Conservation (phyloP, 2,113 vertebrate genomes). For the Manacus vitellinus region DNA sequence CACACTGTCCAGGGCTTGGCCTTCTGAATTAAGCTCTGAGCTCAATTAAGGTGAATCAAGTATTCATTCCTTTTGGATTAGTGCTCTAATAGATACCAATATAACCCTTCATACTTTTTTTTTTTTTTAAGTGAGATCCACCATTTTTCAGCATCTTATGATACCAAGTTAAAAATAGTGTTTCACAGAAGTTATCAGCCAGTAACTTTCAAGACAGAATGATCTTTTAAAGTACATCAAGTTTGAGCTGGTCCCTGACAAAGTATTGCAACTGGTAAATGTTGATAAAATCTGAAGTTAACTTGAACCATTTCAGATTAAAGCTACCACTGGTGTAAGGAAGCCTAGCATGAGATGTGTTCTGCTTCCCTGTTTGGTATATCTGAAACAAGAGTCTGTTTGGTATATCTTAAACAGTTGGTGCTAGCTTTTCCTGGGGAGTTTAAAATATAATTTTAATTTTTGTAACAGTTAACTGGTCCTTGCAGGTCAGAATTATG, state of each 20-base stretch:
- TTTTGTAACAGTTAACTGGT: neutral
- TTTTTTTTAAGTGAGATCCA: too few relatives aligned
- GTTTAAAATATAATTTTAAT: neutral
- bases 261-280: neutral
- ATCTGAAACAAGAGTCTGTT: neutral
- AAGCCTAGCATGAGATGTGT: neutral
- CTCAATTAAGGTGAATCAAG: neutral
- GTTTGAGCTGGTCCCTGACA: neutral
- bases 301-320: neutral
- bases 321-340: neutral
- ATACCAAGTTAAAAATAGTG: neutral
- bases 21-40: neutral
- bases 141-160: neutral
- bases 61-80: neutral
- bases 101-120: too few relatives aligned
- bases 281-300: neutral
- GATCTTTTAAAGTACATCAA: neutral
- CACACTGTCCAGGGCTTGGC: neutral
- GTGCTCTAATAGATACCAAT: neutral
- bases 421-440: neutral
- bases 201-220: neutral
- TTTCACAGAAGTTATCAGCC: neutral
- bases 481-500: neutral
- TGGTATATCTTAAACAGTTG: neutral
- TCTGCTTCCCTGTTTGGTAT: neutral